phyloP scores from a whole-genome alignment of 2,113 vertebrate genomes.

The Cololabis saira region DNA sequence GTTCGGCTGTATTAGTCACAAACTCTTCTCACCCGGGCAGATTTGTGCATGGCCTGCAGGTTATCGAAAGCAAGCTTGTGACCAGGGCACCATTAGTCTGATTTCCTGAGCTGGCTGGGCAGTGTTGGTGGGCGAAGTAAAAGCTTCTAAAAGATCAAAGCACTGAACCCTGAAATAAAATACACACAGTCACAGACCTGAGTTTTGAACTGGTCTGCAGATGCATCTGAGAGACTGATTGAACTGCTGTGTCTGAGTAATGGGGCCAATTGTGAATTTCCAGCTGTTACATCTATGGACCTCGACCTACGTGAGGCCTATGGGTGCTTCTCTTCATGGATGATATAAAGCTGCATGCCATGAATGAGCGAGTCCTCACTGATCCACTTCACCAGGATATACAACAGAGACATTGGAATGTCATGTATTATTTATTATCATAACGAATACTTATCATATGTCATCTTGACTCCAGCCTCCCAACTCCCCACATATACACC shows the following conservation, averaged over 20 bases:
- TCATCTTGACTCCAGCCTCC: too few relatives aligned
- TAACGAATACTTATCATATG: too few relatives aligned
- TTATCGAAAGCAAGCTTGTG: conserved; percentile 43
- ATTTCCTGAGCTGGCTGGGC: conserved; percentile 29
- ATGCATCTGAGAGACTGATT: background rate
- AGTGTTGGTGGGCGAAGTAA: background rate
- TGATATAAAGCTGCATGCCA: too few relatives aligned
- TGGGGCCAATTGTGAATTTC: background rate
- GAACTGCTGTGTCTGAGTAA: background rate
- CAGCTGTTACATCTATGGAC: background rate
- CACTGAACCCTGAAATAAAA: conserved; percentile 47
- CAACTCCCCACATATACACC: too few relatives aligned
- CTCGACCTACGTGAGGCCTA: too few relatives aligned
- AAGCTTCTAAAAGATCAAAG: conserved; percentile 40
- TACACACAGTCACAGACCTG: conserved; percentile 10
- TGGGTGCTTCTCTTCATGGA: too few relatives aligned
- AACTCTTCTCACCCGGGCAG: conserved; percentile 50
- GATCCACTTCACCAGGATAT: too few relatives aligned
- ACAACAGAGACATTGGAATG: too few relatives aligned
- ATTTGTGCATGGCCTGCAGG: conserved; percentile 45
- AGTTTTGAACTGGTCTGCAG: conserved; percentile 19
- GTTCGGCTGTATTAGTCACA: conserved; percentile 55
- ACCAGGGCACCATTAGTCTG: conserved; percentile 36
- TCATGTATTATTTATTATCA: too few relatives aligned
- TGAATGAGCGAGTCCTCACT: too few relatives aligned